Evolutionary conservation across 1,140 invertebrate species (phyloP).

Genomic region (Oedothorax gibbosus): DNA sequence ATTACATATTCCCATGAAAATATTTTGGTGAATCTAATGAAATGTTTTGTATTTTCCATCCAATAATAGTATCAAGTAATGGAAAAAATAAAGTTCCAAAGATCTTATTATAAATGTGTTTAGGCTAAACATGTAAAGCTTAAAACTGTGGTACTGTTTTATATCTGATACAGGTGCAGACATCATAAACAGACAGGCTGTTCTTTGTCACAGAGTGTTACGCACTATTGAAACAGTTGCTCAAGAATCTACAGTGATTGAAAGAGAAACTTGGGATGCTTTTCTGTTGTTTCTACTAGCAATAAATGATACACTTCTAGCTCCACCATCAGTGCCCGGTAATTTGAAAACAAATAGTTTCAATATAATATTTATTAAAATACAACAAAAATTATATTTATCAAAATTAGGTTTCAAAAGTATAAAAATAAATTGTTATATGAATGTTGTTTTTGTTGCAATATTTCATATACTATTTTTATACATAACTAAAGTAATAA

Average conservation of each 20-base stretch:
- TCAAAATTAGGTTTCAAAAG: no score
- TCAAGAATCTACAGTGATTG: slow-evolving; percentile 81
- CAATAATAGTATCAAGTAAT: no score
- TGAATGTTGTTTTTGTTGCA: background rate
- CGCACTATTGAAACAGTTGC: slow-evolving; percentile 88
- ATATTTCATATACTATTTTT: background rate
- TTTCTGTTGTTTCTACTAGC: slow-evolving; percentile 90
- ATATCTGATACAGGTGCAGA: slow-evolving; percentile 77
- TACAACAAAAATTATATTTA: no score
- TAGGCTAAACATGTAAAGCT: no score
- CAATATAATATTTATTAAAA: no score
- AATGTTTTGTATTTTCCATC: no score
- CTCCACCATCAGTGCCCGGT: slow-evolving; percentile 89
- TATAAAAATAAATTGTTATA: background rate
- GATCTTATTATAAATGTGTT: no score
- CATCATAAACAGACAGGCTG: slow-evolving; percentile 91
- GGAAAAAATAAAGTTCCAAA: no score
- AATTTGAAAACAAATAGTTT: background rate
- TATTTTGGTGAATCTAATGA: background rate
- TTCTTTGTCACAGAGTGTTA: slow-evolving; percentile 93
- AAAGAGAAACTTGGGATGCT: slow-evolving; percentile 90
- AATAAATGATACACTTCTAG: slow-evolving; percentile 90
- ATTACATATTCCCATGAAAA: background rate
- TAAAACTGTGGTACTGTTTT: slow-evolving; percentile 20
- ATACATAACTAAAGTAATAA: background rate